Conservation (phyloP, 2,113 vertebrate genomes). For the Corythornis cristatus region DNA sequence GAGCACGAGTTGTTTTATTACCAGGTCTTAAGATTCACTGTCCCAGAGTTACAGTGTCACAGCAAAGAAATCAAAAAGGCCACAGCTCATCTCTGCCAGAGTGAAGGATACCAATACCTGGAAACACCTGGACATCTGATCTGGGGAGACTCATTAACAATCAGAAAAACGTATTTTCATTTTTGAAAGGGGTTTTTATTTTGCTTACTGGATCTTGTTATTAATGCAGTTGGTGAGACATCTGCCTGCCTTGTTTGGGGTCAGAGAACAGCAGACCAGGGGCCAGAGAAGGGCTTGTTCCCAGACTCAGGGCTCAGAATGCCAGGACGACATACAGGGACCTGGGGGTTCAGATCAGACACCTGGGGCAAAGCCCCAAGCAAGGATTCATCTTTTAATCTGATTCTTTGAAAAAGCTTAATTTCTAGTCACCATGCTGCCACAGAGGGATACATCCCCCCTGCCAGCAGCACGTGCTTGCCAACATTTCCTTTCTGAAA, state of each 20-base stretch:
- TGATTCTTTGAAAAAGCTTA: background rate
- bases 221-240: background rate
- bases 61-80: background rate
- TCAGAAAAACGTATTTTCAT: background rate
- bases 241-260: background rate
- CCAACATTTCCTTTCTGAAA: conserved; percentile 35
- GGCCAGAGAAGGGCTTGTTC: background rate
- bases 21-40: background rate
- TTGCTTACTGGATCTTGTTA: background rate
- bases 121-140: background rate
- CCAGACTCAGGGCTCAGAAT: background rate
- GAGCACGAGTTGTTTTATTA: background rate
- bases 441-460: background rate
- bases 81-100: background rate
- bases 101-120: background rate
- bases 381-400: background rate
- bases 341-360: accelerated
- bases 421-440: background rate
- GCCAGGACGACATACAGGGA: background rate
- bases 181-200: background rate
- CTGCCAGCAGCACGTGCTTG: background rate
- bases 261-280: background rate
- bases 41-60: background rate
- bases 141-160: background rate
- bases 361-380: background rate